Conservation (phyloP, 2,113 vertebrate species). For the Dromiciops gliroides region DNA sequence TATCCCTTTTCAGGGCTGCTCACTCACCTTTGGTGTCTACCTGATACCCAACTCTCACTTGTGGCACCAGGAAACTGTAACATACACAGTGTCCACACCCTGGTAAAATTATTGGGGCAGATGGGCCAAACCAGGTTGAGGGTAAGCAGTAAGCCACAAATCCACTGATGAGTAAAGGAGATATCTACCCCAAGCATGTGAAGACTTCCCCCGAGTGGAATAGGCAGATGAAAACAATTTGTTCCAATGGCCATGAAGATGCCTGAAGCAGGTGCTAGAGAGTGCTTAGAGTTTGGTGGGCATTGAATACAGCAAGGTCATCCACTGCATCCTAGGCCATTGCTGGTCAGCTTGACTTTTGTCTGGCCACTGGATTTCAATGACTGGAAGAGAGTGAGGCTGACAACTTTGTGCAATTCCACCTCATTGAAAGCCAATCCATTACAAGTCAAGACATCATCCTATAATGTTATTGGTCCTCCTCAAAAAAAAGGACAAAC, state of each 20-base stretch:
- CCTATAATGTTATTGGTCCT: not conserved
- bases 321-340: too few species aligned
- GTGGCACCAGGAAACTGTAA: too few species aligned
- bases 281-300: not conserved
- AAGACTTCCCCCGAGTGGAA: not conserved
- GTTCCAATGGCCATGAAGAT: not conserved
- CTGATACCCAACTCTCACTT: too few species aligned
- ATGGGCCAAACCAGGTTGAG: too few species aligned
- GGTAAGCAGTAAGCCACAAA: not conserved
- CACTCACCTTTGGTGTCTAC: too few species aligned
- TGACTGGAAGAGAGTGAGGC: not conserved
- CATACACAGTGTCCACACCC: too few species aligned
- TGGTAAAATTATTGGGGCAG: too few species aligned
- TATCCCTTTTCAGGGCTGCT: too few species aligned
- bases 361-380: not conserved
- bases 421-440: not conserved
- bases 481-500: too few species aligned
- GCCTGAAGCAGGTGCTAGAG: not conserved
- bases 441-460: not conserved
- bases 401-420: too few species aligned
- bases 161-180: not conserved
- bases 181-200: not conserved
- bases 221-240: not conserved
- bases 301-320: too few species aligned
- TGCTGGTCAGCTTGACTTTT: not conserved